Conservation (phyloP, 2,797 vertebrate species). For the Amazonetta brasiliensis region DNA sequence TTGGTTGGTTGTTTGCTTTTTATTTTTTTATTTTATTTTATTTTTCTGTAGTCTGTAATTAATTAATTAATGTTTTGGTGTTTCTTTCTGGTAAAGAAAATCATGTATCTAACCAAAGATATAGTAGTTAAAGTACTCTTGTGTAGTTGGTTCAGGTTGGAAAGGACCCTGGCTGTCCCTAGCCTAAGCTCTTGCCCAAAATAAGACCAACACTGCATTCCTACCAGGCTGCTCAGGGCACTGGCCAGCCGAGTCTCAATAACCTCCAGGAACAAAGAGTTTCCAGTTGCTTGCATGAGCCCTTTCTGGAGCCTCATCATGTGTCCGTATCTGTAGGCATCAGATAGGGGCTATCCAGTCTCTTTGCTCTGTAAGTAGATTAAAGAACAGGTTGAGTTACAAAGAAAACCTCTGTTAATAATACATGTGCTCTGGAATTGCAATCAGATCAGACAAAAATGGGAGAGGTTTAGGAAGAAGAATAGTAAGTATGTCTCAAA, state of each 20-base stretch:
- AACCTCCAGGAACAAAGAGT: background rate
- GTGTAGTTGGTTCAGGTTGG: background rate
- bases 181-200: background rate
- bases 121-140: background rate
- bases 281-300: background rate
- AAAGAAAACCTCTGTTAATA: background rate
- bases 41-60: background rate
- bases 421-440: background rate
- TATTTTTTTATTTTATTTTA: accelerated
- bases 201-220: accelerated
- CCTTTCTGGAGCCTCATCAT: accelerated
- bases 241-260: background rate
- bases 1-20: background rate
- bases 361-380: background rate
- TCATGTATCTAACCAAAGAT: background rate
- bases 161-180: background rate
- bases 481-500: background rate
- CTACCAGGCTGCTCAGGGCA: background rate
- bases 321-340: accelerated
- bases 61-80: background rate
- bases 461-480: background rate
- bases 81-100: background rate
- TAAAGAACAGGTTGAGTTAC: background rate
- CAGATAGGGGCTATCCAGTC: background rate
- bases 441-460: background rate